Evolutionary conservation across 1,140 invertebrate species (phyloP).

Genomic region (Odontomachus brunneus): DNA sequence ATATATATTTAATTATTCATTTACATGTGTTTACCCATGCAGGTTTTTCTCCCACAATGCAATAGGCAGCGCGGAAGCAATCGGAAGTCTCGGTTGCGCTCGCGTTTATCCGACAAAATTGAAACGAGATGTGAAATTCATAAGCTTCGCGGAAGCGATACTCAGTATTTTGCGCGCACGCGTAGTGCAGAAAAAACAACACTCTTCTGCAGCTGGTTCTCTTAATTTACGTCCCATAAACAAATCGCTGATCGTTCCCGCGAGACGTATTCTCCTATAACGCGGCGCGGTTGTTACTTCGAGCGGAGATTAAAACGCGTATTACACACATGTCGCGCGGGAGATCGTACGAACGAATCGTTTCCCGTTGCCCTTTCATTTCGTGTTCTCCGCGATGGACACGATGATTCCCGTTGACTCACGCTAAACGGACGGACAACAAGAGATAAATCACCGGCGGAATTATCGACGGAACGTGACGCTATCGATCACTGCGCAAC

Average conservation of each 20-base stretch:
- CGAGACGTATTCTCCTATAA: neutral
- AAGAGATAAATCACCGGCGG: slow-evolving; percentile 41
- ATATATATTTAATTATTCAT: too few relatives aligned
- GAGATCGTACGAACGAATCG: slow-evolving; percentile 21
- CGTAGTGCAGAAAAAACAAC: too few relatives aligned
- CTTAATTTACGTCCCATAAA: slow-evolving; percentile 7
- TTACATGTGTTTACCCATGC: too few relatives aligned
- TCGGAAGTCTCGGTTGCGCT: too few relatives aligned
- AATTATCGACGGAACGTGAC: slow-evolving; percentile 53
- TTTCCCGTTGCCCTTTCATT: neutral
- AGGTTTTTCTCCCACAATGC: too few relatives aligned
- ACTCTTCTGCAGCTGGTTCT: neutral
- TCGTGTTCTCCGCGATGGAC: neutral
- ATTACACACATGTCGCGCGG: too few relatives aligned
- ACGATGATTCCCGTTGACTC: slow-evolving; percentile 39
- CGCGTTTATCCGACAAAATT: neutral
- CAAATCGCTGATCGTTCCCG: neutral
- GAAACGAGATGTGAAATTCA: neutral
- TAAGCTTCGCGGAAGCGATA: neutral
- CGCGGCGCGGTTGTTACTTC: neutral
- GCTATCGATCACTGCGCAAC: slow-evolving; percentile 36
- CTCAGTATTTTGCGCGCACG: neutral
- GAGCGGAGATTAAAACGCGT: slow-evolving; percentile 17
- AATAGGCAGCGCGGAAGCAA: too few relatives aligned
- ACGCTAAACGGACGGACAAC: slow-evolving; percentile 43